Base-by-base conservation (phyloP, 1,140 invertebrate species). In the Drosophila varians region DNA sequence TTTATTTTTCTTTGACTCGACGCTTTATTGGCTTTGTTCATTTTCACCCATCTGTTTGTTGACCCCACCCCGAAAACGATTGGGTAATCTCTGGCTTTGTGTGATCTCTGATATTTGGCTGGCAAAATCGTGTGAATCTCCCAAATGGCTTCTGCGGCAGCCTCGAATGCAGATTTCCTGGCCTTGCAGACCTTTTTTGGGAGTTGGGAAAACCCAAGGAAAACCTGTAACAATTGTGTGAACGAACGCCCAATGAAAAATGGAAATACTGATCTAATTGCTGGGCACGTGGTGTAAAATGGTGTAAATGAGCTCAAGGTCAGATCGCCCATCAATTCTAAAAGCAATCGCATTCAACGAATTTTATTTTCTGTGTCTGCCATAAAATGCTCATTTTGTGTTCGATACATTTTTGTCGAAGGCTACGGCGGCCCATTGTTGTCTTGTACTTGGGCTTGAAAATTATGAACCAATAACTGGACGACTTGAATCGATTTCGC, bases 1-100 rank as follows among this genome's bases (percentile, higher is more conserved):
- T 16, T 48, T 64, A 2, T 21, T 21, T 21, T 21, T 21, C 64
- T 12, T 12, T 38, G 12, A 8, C 7, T 52, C 34, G 52, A 45
- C 53, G 38, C 46, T 51, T 76, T 84, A 80, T 86, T 84, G 76
- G 80, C 80, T 80, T 43, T 70, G 47, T 54, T 84, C 60, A 84
- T 84, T 84, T 80, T 74, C 80, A 40, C 47, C 55, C 21, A 38
- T 18, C 54, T 80, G 66, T 76, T 79, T 56, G 73, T 69, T 77
- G 75, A 74, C 61, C 58, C 68, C 66, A 60, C 75, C 75, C 61
- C 16, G 16, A 51, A 23, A 51, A n/a, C 53, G 48, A 58, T 84
- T 70, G 74, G 51, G 72, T 77, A 84, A 86, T 76, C 51, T 31
- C 40, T 14, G n/a, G 43, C 25, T 42, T 34, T 65, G 45, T 74